Base-by-base conservation (phyloP, 2,797 vertebrate genomes). In the Ispidina picta region DNA sequence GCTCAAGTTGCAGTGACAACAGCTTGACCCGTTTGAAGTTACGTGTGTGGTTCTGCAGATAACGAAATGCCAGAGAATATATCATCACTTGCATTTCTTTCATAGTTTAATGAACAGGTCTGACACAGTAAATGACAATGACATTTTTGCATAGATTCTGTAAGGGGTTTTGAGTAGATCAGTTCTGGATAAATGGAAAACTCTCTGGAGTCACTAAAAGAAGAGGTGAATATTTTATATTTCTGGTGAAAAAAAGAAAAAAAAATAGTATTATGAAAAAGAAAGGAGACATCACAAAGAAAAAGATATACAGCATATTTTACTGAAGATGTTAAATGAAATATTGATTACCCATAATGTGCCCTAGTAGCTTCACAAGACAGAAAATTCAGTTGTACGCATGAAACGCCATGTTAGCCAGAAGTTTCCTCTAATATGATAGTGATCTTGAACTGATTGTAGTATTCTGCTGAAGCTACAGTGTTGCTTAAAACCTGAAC, bases 301-400 rank as follows among this genome's bases (percentile, higher is more conserved):
- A 72, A 87, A 79, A 72, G 20, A 22, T 12, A 68, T 15, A 48
- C 15, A 31, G 11, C 10, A 28, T 68, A 28, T 86, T 84, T 86
- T 82, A 80, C 21, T 74, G 58, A 71, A 71, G 17, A 39, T 26
- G 11, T 64, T 65, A 73, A 71, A 73, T 89, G 59, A 86, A 77
- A 72, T 85, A 80, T 71, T 80, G 86, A 80, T 77, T 79, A 51
- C 11, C 59, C 28, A n/a, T 84, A 84, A 81, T 26, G 29, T 83
- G 23, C 48, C 56, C 41, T 2, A 3, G 79, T 58, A 35, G 11
- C 28, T 89, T 86, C 11, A 60, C 7, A 59, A 55, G 52, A 68
- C 58, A 56, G 17, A 48, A 82, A 80, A 83, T 81, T 70, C 58
- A 33, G 22, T 29, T 65, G 13, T 22, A 13, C 28, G 6, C 13